Evolutionary conservation across 2,797 vertebrate genomes (phyloP), one percentile per base, ranked within the genome.

Genomic region (Pangasius djambal): DNA sequence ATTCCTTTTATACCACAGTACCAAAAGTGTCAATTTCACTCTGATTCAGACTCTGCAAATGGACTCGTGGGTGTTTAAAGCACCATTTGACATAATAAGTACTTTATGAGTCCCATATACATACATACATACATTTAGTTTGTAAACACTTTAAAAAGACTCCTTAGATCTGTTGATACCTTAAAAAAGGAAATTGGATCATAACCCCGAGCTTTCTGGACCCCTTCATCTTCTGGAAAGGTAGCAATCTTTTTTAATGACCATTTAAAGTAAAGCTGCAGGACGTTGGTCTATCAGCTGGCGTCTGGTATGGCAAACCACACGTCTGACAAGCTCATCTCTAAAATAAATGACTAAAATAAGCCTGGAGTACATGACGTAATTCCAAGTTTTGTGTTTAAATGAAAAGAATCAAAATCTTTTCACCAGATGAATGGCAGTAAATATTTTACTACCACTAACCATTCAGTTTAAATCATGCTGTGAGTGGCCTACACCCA

Each of bases 311-410:
- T 94, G 95, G 96, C 93, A 93, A 95, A 95, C 96, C 93, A 70
- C 95, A 94, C 72, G 95, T 96, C 97, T 97, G 97, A 96, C 96
- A 96, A 95, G 92, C 93, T 88, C 87, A 95, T 94, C 94, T 95
- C 95, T 96, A 96, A 96, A 96, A 97, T 96, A 97, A 97, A 97
- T 95, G 97, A 97, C 96, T 96, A 96, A 96, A 96, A 96, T 84
- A 40, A 59, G 55, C 5, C 55, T 34, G 79, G 79, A 25, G 79
- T 25, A 1, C 7, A 34, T 82, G 79, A 82, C 6, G 79, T 59
- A 40, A 82, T 28, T 34, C 79, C 25, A 40, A 82, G 55, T 40
- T 82, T 2, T 25, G 79, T 40, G 78, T 22, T 81, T 22, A 37
- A 55, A 57, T 37, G 78, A 83, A 83, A 83, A 6, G 61, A 44